Base-by-base conservation (phyloP, 2,797 vertebrate species). In the Macropus fuliginosus region DNA sequence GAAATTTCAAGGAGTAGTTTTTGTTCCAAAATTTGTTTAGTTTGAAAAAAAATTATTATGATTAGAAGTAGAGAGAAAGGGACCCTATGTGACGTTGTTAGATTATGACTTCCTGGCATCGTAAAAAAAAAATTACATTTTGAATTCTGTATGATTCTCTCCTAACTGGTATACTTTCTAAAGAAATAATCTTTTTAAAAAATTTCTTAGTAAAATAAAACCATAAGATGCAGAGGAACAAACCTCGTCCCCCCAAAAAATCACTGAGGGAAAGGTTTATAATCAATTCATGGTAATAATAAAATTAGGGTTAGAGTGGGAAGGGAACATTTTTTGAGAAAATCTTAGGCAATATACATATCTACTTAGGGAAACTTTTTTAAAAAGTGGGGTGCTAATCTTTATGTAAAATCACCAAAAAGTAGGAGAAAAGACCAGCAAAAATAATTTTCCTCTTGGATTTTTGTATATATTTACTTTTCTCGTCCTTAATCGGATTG, bases 141-240 rank as follows among this genome's bases (percentile, higher is more conserved):
- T 8, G 93, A 95, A 96, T 96, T 95, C 62, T 96, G 96, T 96
- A 96, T 96, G 94, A 96, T 8, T 94, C n/a, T 50, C 81, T 94
- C 94, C 87, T 93, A 24, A 93, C 13, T 91, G 29, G 13, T 10
- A 96, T 40, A 96, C 93, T 93, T 55, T 91, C 96, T 91, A n/a
- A 95, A 95, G 93, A 95, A 96, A 52, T 92, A 93, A 97, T 96
- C 24, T 81, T 91, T 97, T 96, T 54, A 54, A 95, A 96, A 95
- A 96, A 90, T 90, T 24, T n/a, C 50, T 96, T 40, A 91, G 92
- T 93, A 24, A 90, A 94, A 96, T 95, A 95, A 92, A n/a, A 87
- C 28, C 56, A 56, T 40, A 94, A 92, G 28, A 91, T 95, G 24
- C 40, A 94, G 29, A 54, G 54, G 14, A 94, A 93, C 11, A 57